Base-by-base conservation (phyloP, 1,140 invertebrate species). In the Drosophila repletoides region DNA sequence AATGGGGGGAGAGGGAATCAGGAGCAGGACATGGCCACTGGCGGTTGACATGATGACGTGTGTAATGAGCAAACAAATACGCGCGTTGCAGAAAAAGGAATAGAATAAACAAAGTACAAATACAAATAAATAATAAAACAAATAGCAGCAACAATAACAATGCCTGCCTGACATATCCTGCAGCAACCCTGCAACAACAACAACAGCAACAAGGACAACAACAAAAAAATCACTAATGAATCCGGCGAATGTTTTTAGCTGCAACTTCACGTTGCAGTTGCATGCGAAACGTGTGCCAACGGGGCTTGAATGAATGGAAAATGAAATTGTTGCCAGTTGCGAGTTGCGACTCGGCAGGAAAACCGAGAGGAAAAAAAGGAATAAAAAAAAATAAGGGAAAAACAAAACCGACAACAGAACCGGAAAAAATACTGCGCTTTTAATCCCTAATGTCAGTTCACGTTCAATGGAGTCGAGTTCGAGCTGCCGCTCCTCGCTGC, bases 51-150 rank as follows among this genome's bases (percentile, higher is more conserved):
- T 76, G 72, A 69, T 72, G 72, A 76, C 69, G 72, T 76, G 72
- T 76, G 72, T 76, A 76, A 76, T 76, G 72, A 76, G 72, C 72
- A 76, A 76, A 76, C 72, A 76, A 76, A 72, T 69, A 64, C 69
- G 48, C 61, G 46, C 33, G 28, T 40, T 41, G 34, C 43, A 63
- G 38, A 61, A 15, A 55, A 24, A 38, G 58, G 9, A 31, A 29
- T 21, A 34, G 36, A 22, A 65, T 38, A 15, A 28, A 33, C 15
- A 40, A 22, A 49, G 29, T 10, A 33, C 51, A 72, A 72, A 63
- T 58, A 70, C 61, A 70, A 74, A 65, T 65, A 75, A 68, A 72
- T 75, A 75, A 75, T 72, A 75, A 58, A 75, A 68, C 72, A 75
- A 75, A 72, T 72, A 66, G 36, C 60, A 51, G 58, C 68, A 60